Percentiles rank a stretch among this genome's conserved stretches.
Conservation (phyloP, 2,888 invertebrate species). For the Cabera pusaria region DNA sequence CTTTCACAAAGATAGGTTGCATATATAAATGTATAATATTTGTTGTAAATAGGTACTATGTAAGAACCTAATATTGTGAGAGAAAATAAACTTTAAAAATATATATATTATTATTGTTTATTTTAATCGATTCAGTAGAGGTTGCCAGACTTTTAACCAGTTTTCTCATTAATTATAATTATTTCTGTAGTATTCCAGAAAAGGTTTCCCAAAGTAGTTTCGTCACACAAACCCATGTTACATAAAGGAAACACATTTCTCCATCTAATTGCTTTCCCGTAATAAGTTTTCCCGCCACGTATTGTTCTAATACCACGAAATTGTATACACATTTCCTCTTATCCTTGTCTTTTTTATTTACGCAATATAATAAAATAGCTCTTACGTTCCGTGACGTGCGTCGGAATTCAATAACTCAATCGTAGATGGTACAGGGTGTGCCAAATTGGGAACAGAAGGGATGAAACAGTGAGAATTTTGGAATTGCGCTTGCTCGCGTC, state of each 20-base stretch:
- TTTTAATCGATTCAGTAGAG: no score
- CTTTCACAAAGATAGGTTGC: no score
- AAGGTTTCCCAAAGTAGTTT: no score
- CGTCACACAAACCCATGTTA: neutral
- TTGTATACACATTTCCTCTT: constrained; percentile 27
- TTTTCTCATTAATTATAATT: no score
- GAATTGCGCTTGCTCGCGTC: no score
- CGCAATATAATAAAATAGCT: constrained; percentile 39
- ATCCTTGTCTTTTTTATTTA: constrained; percentile 34
- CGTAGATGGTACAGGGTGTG: constrained; percentile 23
- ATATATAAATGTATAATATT: no score
- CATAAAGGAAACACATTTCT: constrained; percentile 1
- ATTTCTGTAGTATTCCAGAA: no score
- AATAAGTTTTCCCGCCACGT: constrained; percentile 34
- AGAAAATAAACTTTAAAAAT: no score
- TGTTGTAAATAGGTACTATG: no score
- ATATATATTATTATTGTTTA: no score
- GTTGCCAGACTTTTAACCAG: no score
- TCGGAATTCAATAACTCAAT: constrained; percentile 45
- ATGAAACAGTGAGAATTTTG: neutral
- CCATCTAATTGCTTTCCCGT: constrained; percentile 17
- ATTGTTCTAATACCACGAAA: constrained; percentile 29
- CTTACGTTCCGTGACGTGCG: constrained; percentile 37
- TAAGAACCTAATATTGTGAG: no score
- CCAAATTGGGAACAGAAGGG: neutral